These are phyloP conservation scores for Bembecia ichneumoniformis DNA, from an alignment of 2,888 invertebrate species.

Conservation along the genomic window DNA sequence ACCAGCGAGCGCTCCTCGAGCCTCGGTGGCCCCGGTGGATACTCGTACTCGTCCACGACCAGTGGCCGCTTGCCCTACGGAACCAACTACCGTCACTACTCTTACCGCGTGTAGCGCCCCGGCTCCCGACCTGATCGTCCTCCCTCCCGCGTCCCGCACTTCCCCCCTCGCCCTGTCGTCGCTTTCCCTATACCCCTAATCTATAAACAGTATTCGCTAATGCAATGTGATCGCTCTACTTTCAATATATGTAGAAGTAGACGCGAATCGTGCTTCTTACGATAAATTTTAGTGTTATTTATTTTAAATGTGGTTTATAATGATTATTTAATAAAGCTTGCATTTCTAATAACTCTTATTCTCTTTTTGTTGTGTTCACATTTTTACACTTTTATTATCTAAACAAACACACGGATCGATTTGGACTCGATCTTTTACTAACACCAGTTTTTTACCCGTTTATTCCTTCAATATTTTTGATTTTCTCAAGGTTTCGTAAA, in stretches of 20 bases:
- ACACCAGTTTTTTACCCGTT: constrained; percentile 17
- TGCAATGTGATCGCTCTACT: constrained; percentile 62
- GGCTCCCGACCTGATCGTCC: constrained; percentile 24
- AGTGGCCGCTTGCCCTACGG: constrained; percentile 88
- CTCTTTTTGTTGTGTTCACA: constrained; percentile 43
- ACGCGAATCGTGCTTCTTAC: constrained; percentile 51
- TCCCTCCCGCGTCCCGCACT: constrained; percentile 27
- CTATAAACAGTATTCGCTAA: constrained; percentile 66
- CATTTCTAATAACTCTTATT: constrained; percentile 49
- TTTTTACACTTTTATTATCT: constrained; percentile 9
- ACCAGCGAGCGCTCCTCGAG: constrained; percentile 81
- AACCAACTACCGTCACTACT: constrained; percentile 87
- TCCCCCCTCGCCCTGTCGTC: constrained; percentile 4
- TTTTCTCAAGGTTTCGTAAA: no score
- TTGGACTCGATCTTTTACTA: constrained; percentile 53
- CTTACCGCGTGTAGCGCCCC: constrained; percentile 84
- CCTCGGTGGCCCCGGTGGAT: constrained; percentile 84
- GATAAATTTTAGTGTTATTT: constrained; percentile 42
- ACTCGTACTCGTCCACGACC: constrained; percentile 84
- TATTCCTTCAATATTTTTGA: no score
- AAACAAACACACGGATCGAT: constrained; percentile 34
- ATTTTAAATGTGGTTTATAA: constrained; percentile 56
- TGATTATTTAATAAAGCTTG: constrained; percentile 71
- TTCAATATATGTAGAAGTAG: constrained; percentile 46
- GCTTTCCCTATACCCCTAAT: constrained; percentile 22